Evolutionary conservation across 2,797 vertebrate genomes (phyloP).

Genomic region (Notoglanidium macrostoma): DNA sequence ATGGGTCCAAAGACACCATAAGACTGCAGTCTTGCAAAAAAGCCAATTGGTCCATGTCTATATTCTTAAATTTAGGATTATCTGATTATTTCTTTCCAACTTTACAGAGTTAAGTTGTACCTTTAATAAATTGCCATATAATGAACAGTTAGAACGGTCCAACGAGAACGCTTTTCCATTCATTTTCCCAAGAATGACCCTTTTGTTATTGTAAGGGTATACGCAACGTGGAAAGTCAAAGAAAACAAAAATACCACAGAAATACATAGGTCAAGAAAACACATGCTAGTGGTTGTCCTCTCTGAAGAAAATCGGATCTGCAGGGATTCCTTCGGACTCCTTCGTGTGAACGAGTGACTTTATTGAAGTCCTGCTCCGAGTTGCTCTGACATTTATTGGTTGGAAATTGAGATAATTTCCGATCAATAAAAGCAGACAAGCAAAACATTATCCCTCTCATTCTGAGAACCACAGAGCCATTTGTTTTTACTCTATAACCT

Average conservation of each 20-base stretch:
- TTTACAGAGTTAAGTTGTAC: background rate
- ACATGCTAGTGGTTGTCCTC: conserved; percentile 40
- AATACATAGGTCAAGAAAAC: conserved; percentile 44
- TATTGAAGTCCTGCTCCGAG: conserved; percentile 45
- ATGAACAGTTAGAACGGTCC: background rate
- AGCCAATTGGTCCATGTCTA: conserved; percentile 65
- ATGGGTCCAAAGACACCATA: conserved; percentile 57
- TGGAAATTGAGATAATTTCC: conserved; percentile 57
- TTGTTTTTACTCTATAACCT: conserved; percentile 41
- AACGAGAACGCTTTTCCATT: background rate
- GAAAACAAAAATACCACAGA: conserved; percentile 37
- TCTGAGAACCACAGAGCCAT: conserved; percentile 46
- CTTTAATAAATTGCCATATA: background rate
- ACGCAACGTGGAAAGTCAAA: conserved; percentile 38
- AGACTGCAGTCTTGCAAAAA: conserved; percentile 61
- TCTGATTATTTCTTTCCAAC: background rate
- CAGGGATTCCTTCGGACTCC: conserved; percentile 44
- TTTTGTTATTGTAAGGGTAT: conserved; percentile 15
- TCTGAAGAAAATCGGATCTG: conserved; percentile 42
- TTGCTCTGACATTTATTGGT: conserved; percentile 62
- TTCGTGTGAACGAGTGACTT: conserved; percentile 41
- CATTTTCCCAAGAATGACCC: background rate
- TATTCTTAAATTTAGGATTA: background rate
- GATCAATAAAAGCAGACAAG: conserved; percentile 59
- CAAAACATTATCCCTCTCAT: conserved; percentile 47